Base-by-base conservation (phyloP, 1,140 invertebrate species). In the Neodiprion fabricii region DNA sequence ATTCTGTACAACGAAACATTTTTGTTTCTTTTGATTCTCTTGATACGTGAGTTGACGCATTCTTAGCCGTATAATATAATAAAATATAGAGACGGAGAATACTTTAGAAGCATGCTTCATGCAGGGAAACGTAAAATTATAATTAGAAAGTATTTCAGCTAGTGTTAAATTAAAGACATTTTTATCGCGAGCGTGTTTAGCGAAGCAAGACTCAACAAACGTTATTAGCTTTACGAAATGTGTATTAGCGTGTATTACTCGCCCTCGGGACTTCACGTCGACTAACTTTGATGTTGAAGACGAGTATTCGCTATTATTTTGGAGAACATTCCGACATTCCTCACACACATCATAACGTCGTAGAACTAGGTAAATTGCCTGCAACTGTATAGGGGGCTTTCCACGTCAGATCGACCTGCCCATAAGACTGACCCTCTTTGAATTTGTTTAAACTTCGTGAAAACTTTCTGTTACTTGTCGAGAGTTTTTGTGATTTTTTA, bases 91-190 rank as follows among this genome's bases (percentile, higher is more conserved):
- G 9, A 40, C 47, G 47, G 66, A 40, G 11, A 73, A 12, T 23
- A 40, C 10, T 8, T 73, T n/a, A 7, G 28, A 7, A 48, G 14
- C 72, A 66, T 53, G 48, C 23, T 72, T 12, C 21, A 72, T 72
- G 50, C 72, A 73, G 5, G 72, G 72, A 48, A 73, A 68, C 17
- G 72, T 68, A 3, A 73, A 68, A 5, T 67, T 28, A 67, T 68
- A n/a, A 3, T 28, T 17, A 9, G 48, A 14, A 5, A 73, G 9
- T n/a, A 73, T 48, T 9, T 73, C 65, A 67, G 7, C 68, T 10
- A 73, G 14, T 17, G 68, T 47, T 14, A 17, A 14, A 68, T 67
- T 67, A 67, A 73, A 73, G 48, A 67, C 61, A 67, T 67, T 48
- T 4, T 28, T 67, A 50, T 47, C 67, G 48, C 49, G 12, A 48